Percentiles rank a stretch among this genome's conserved stretches.
Evolutionary conservation across 1,140 invertebrate genomes (phyloP).

Genomic region (Helicoverpa armigera): DNA sequence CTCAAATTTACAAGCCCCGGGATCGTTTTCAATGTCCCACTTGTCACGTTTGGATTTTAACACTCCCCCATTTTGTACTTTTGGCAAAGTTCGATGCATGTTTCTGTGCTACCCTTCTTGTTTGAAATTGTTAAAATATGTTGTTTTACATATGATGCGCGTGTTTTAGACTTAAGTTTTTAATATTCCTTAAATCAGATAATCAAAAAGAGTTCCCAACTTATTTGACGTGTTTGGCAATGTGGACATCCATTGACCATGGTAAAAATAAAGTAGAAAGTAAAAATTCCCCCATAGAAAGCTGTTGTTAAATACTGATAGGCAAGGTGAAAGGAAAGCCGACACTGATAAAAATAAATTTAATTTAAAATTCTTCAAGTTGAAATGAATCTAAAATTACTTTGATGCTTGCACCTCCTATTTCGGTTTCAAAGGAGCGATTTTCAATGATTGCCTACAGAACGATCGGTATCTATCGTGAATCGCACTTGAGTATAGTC

Average conservation of each 20-base stretch:
- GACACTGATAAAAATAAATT: neutral
- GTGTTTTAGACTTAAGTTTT: neutral
- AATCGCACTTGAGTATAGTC: conserved; percentile 70
- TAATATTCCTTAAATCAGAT: neutral
- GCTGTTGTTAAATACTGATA: neutral
- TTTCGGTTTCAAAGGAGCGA: conserved; percentile 45
- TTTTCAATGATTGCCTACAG: conserved; percentile 56
- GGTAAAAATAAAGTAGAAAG: too few species aligned
- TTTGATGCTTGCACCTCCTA: conserved; percentile 8
- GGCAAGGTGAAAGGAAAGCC: neutral
- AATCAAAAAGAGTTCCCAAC: too few species aligned
- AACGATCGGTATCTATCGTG: conserved; percentile 59
- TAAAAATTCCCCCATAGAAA: neutral
- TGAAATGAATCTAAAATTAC: conserved; percentile 29
- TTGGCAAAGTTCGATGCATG: conserved; percentile 61
- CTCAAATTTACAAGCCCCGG: conserved; percentile 69
- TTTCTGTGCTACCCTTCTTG: conserved; percentile 37
- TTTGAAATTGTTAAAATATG: neutral
- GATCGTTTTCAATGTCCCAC: conserved; percentile 61
- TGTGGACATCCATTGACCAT: too few species aligned
- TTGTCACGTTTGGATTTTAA: conserved; percentile 78
- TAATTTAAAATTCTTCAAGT: conserved; percentile 9
- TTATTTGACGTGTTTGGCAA: too few species aligned
- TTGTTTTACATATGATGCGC: neutral
- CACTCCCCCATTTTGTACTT: conserved; percentile 65